Evolutionary conservation across 2,113 vertebrate genomes (phyloP), one percentile per base, ranked within the genome.

Genomic region (Notechis scutatus): DNA sequence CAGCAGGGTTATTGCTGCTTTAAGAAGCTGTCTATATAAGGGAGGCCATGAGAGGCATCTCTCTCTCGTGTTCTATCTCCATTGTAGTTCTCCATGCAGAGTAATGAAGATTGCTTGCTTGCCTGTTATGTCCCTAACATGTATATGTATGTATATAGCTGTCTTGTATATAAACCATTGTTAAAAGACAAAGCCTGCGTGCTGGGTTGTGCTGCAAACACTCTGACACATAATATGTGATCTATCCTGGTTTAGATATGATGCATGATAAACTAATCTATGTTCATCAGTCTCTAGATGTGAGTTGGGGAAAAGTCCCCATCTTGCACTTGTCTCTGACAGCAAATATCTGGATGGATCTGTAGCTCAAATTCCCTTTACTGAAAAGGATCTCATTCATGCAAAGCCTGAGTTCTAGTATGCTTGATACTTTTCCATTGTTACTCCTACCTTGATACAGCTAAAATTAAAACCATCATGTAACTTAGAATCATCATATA

Each of bases 401-500:
- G 45, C 21, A 86, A 86, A 87, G 14, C 45, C 54, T 64, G 23
- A 64, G 56, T 24, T 87, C 23, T 45, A 21, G 81, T 5, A 90
- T 34, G 21, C 54, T 34, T 59, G 87, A 90, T 15, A 85, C 90
- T 59, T 89, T 92, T 92, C 90, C 88, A 94, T n/a, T 90, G 57
- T 90, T 24, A 39, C 26, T 91, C 15, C 85, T 64, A 34, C 10
- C 18, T 92, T 87, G 57, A 92, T 85, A 21, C 10, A 26, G 86
- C 92, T 90, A 59, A 0, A 93, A 50, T 39, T 26, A 21, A 88
- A 93, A 94, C 23, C 12, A 91, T 12, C 29, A 24, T 50, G 20
- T 87, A 88, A 85, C 7, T 90, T 11, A 93, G 64, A 93, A 87
- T 61, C 69, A 92, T 64, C n/a, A 15, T 92, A 90, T 95, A 95